Percentiles rank a stretch among this genome's conserved stretches.
Conservation (phyloP, 1,140 invertebrate genomes). For the Pseudoatta argentina region DNA sequence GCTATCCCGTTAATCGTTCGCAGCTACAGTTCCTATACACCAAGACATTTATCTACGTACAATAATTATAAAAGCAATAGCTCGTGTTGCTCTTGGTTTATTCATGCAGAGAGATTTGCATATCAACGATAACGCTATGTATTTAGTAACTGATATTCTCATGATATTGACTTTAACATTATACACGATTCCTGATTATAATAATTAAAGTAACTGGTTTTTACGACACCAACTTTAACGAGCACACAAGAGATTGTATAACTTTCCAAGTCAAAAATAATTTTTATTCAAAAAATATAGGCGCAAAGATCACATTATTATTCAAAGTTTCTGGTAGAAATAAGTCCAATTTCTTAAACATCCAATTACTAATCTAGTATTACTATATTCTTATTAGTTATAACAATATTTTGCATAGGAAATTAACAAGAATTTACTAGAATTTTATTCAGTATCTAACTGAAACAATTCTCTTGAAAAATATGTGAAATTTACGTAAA, state of each 20-base stretch:
- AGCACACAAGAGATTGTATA: neutral
- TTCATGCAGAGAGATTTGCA: constrained; percentile 41
- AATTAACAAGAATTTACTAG: too few relatives aligned
- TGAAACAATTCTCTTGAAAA: too few relatives aligned
- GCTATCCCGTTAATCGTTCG: neutral
- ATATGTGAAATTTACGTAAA: too few relatives aligned
- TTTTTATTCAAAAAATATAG: neutral
- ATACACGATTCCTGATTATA: neutral
- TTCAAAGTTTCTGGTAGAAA: neutral
- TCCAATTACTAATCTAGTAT: too few relatives aligned
- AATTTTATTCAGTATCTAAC: too few relatives aligned
- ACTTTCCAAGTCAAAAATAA: neutral
- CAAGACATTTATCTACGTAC: constrained; percentile 7
- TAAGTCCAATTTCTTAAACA: too few relatives aligned
- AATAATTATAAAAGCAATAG: constrained; percentile 20
- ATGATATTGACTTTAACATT: constrained; percentile 25
- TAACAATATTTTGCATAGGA: too few relatives aligned
- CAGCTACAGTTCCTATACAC: neutral
- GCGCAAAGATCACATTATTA: neutral
- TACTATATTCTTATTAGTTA: too few relatives aligned
- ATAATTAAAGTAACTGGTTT: neutral
- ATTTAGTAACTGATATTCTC: constrained; percentile 49
- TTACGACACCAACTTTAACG: neutral
- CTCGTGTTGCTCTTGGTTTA: constrained; percentile 25
- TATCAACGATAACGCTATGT: constrained; percentile 45